phyloP scores from a whole-genome alignment of 1,140 invertebrate genomes.

The Dinothrombium tinctorium region DNA sequence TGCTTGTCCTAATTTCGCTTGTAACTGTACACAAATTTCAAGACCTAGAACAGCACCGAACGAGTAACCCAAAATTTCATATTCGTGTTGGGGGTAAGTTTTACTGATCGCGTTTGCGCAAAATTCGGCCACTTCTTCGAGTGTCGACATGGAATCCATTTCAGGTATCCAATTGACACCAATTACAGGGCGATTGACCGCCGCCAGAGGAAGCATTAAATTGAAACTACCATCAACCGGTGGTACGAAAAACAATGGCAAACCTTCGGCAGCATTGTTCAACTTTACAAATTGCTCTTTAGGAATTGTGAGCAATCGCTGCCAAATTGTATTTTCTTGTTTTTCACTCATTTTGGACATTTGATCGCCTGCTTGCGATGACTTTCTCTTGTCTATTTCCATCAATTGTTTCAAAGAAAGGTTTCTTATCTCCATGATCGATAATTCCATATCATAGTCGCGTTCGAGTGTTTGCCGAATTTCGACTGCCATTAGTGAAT shows the following conservation, averaged over 20 bases:
- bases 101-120: constrained; percentile 1
- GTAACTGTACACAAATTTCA: no score
- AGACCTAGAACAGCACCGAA: constrained; percentile 7
- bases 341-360: constrained; percentile 5
- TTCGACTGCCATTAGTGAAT: constrained; percentile 89
- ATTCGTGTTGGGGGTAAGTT: background rate
- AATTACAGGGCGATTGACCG: constrained; percentile 3
- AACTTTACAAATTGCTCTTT: background rate
- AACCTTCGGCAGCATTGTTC: constrained; percentile 2
- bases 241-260: constrained; percentile 9
- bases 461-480: constrained; percentile 34
- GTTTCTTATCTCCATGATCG: constrained; percentile 10
- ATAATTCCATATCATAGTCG: constrained; percentile 12
- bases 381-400: no score
- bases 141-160: background rate
- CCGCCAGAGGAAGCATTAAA: background rate
- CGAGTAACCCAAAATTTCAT: constrained; percentile 7
- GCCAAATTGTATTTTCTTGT: constrained; percentile 7
- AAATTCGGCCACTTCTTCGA: constrained; percentile 2
- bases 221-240: constrained; percentile 9
- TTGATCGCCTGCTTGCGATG: constrained; percentile 14
- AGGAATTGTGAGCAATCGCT: constrained; percentile 3
- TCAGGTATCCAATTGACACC: constrained; percentile 7
- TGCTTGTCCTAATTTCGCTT: no score
- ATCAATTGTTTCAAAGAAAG: constrained; percentile 7